Evolutionary conservation across 2,888 invertebrate species (phyloP), one percentile per base, ranked within the genome.

Genomic region (Microchrysa polita): DNA sequence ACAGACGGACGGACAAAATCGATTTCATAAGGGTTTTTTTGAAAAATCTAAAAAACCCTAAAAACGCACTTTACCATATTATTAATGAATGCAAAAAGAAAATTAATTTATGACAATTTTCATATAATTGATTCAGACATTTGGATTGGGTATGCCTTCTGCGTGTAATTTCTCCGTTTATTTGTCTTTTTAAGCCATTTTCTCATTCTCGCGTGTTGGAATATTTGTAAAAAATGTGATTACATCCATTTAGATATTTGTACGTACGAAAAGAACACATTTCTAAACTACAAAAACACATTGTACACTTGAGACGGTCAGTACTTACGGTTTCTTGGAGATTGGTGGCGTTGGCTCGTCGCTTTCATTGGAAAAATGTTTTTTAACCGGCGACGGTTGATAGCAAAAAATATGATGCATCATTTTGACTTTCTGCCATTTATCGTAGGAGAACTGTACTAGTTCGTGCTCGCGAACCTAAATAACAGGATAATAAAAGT

Each of bases 401-500:
- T 94, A 94, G 81, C 94, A 94, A 82, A 94, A 94, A 77, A 94
- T 92, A 80, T 94, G 93, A 83, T 94, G 94, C 88, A 94, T 92
- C 91, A 94, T 91, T 81, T 90, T 90, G 0, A 94, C 92, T 5
- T 92, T 90, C 80, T 92, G 90, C 94, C 94, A 94, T 82, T 91
- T 90, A 76, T 92, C 93, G 79, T 93, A 94, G 1, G 92, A 91
- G 81, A 94, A 94, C 78, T 92, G 90, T 1, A 94, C 94, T 67
- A 94, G 85, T 83, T 94, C 94, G 81, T 92, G 92, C 84, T 93
- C 93, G 23, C 93, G 89, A 48, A 93, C 90, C 91, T 91, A 59
- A 22, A 59, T 59, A 18, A 59, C 4, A 20, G 5, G 10, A 53
- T 5, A 53, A 34, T 34, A 34, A n/a, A n/a, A n/a, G n/a, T n/a